Evolutionary conservation across 2,113 vertebrate species (phyloP).

Genomic region (Poecile atricapillus): DNA sequence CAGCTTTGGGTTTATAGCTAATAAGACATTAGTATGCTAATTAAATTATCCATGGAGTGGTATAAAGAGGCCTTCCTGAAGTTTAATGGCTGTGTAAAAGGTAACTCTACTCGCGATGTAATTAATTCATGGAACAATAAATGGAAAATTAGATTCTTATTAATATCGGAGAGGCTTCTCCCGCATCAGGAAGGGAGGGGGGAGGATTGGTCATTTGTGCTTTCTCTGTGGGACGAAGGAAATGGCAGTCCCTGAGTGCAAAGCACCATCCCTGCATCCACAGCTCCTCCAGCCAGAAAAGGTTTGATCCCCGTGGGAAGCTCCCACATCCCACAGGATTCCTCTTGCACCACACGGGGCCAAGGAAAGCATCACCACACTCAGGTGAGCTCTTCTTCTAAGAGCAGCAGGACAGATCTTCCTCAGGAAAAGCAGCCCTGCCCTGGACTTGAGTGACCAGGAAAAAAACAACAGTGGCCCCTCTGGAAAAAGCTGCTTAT

Average conservation of each 20-base stretch:
- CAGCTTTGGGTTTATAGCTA: constrained; percentile 65
- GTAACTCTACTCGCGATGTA: constrained; percentile 65
- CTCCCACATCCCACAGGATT: neutral
- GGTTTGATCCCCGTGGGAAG: neutral
- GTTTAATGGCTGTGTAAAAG: constrained; percentile 74
- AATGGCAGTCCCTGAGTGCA: neutral
- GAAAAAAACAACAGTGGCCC: rapidly evolving
- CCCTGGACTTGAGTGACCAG: neutral
- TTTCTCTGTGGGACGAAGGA: rapidly evolving
- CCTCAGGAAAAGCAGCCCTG: neutral
- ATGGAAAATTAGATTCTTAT: constrained; percentile 73
- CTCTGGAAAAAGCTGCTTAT: neutral
- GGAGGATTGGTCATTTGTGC: constrained; percentile 6
- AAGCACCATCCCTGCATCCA: neutral
- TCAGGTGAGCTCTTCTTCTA: neutral
- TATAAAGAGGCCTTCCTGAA: constrained; percentile 70
- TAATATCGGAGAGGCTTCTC: constrained; percentile 67
- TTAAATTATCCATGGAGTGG: constrained; percentile 72
- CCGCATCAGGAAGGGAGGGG: neutral
- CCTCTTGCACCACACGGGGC: rapidly evolving
- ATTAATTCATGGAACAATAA: constrained; percentile 76
- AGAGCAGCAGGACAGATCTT: neutral
- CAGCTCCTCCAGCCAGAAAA: neutral
- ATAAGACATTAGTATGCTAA: constrained; percentile 72
- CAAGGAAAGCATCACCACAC: neutral